Base-by-base conservation (phyloP, 1,140 invertebrate genomes). In the Brachionus asplanchnoidis region DNA sequence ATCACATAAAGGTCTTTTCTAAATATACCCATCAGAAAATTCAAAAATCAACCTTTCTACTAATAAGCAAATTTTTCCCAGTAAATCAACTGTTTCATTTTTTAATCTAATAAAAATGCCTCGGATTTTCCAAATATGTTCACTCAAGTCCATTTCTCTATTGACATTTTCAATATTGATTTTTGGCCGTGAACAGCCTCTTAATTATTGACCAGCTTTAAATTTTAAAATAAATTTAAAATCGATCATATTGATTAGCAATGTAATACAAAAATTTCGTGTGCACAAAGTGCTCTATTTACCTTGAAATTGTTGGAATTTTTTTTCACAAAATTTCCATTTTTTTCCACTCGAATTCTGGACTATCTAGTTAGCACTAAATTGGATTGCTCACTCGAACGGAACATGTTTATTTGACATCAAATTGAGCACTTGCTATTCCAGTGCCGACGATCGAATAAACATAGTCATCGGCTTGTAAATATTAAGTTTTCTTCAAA, bases 81-180 rank as follows among this genome's bases (percentile, higher is more conserved):
- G 36, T 17, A 42, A 73, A 73, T 73, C 68, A 73, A 73, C 68
- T 73, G 68, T 73, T 73, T 40, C 68, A 17, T 20, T 73, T 73
- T 40, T 73, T 73, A 73, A 73, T 73, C 68, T 44, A 36, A 17
- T 40, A 42, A 73, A 73, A 40, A 73, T 73, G 42, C 68, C 68
- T 73, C 20, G 68, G 40, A 73, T 40, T 73, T 40, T 73, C 0
- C 1, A 42, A 73, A 42, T 73, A 73, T 73, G 28, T 73, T 73
- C n/a, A 73, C 17, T 60, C 53, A 73, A 73, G 17, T 42, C 36
- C 8, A 73, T 17, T 73, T 42, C 3, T 32, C 42, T 73, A 20
- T 73, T 73, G 68, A 73, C 68, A 73, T 73, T 73, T 73, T 73
- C 11, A 73, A 73, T 73, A 73, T 73, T 73, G 68, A 73, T 73